Conservation (phyloP, 2,888 invertebrate genomes). For the Sarcophaga carnaria region DNA sequence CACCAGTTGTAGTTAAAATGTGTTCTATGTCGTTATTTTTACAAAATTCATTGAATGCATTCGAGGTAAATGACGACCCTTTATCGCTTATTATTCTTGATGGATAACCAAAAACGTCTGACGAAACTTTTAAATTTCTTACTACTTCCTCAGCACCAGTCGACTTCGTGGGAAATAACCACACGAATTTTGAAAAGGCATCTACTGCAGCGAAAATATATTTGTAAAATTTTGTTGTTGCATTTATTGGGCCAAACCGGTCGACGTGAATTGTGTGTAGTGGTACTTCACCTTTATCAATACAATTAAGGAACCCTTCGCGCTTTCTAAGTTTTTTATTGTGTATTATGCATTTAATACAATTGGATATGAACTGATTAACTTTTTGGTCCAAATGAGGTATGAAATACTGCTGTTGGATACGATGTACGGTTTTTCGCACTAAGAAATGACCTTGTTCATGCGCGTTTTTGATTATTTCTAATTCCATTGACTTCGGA, state of each 20-base stretch:
- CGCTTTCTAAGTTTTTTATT: no score
- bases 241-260: conserved; percentile 9
- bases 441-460: conserved; percentile 56
- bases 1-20: conserved; percentile 67
- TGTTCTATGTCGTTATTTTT: conserved; percentile 65
- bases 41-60: conserved; percentile 19
- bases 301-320: no score
- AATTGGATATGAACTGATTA: conserved; percentile 54
- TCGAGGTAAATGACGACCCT: conserved; percentile 29
- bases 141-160: conserved; percentile 16
- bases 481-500: conserved; percentile 50
- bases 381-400: conserved; percentile 57
- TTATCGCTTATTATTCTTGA: conserved; percentile 18
- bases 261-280: conserved; percentile 76
- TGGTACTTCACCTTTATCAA: conserved; percentile 73
- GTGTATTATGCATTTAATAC: conserved; percentile 58
- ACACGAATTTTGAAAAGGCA: conserved; percentile 33
- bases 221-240: conserved; percentile 20
- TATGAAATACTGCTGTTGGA: conserved; percentile 57
- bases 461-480: conserved; percentile 48
- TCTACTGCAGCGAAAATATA: conserved; percentile 20
- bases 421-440: conserved; percentile 39
- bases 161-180: conserved; percentile 25
- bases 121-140: conserved; percentile 23
- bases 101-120: conserved; percentile 27